Base-by-base conservation (phyloP, 2,888 invertebrate species). In the Glaucopsyche alexis region DNA sequence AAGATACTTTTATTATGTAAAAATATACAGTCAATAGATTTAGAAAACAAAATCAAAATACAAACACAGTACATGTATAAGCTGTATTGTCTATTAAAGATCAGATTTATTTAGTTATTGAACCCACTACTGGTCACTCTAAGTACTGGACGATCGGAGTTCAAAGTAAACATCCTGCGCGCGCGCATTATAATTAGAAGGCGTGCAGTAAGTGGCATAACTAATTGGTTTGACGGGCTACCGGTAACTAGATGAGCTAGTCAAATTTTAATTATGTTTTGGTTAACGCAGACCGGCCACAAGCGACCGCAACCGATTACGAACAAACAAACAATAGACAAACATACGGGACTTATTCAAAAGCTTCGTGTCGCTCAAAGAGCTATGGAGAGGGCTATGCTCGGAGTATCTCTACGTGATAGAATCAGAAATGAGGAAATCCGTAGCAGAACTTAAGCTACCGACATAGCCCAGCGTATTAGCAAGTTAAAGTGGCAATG, bases 201-300 rank as follows among this genome's bases (percentile, higher is more conserved):
- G 60, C 71, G 71, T 19, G 19, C 64, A 64, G n/a, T 45, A 60
- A 71, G 71, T 71, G 71, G 71, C 60, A 45, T 71, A 47, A 64
- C 71, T 71, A 71, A 71, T 71, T 60, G 60, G n/a, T 71, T 71
- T 64, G 66, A 66, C 66, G 45, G 47, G 60, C 71, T 64, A 47
- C 45, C 71, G 64, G 71, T 45, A n/a, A 64, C 64, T 55, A 19
- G 40, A 19, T 60, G 16, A 60, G 45, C 71, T 60, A 19, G 52
- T 19, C 55, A 45, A 71, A 71, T 52, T 60, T 60, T 71, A 71
- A 60, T 71, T 60, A 71, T 71, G 71, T 52, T 38, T 71, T 71
- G 38, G 42, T 49, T 72, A 6, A 38, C 47, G 47, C 45, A 29
- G 42, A 29, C 71, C 65, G 55, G 60, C 60, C 13, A 49, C 60